Conservation (phyloP, 2,113 vertebrate genomes). For the Dicentrarchus labrax region DNA sequence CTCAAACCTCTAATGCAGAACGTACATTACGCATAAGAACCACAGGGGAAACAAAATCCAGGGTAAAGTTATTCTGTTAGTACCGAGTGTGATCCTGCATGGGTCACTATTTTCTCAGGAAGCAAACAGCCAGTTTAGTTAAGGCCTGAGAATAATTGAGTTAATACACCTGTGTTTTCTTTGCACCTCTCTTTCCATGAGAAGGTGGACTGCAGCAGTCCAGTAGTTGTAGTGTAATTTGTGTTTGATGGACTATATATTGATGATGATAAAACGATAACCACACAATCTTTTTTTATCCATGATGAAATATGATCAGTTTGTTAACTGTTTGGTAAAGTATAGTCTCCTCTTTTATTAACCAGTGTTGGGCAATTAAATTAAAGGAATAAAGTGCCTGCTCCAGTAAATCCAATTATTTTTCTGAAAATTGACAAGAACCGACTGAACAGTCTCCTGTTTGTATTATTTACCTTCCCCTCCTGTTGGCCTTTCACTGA, state of each 20-base stretch:
- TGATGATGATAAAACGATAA: neutral
- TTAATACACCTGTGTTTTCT: constrained; percentile 62
- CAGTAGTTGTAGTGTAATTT: neutral
- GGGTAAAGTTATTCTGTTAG: constrained; percentile 29
- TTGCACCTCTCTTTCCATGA: constrained; percentile 27
- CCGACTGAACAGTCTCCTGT: neutral
- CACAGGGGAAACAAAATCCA: neutral
- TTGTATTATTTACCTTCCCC: constrained; percentile 75
- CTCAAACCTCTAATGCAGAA: neutral
- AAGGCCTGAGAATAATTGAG: constrained; percentile 41
- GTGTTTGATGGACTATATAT: too few relatives aligned
- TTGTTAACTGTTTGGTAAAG: too few relatives aligned
- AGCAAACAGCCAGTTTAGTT: constrained; percentile 49
- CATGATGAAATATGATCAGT: neutral
- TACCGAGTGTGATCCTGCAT: constrained; percentile 19
- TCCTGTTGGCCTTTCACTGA: constrained; percentile 69
- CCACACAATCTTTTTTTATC: neutral
- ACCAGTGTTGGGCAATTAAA: neutral
- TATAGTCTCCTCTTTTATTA: too few relatives aligned
- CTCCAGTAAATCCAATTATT: neutral
- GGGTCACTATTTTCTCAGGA: constrained; percentile 66
- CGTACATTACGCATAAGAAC: neutral
- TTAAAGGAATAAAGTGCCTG: neutral
- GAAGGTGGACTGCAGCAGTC: neutral
- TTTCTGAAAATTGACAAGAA: neutral